These are phyloP conservation scores for Mustelus asterias DNA, from an alignment of 2,113 vertebrate species.

Conservation along the genomic window DNA sequence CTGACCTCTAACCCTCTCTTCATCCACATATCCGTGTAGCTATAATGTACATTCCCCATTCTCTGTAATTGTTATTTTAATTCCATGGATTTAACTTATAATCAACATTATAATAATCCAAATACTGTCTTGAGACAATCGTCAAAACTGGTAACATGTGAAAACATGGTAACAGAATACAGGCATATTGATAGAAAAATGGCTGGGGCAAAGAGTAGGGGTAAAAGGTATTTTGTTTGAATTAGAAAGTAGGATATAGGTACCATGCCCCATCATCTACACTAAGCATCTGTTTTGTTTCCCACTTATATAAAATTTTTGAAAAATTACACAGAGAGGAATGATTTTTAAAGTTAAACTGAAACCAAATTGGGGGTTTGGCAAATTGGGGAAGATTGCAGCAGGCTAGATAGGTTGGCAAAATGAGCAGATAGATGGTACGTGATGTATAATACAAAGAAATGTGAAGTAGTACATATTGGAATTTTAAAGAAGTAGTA, in stretches of 20 bases:
- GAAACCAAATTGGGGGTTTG: too few relatives aligned
- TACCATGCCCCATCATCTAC: not conserved
- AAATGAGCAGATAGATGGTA: too few relatives aligned
- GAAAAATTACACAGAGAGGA: too few relatives aligned
- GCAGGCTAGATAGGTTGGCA: too few relatives aligned
- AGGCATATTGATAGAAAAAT: not conserved
- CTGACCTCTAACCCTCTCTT: not conserved
- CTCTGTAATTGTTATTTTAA: not conserved
- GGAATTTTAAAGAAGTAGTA: too few relatives aligned
- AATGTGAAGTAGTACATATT: too few relatives aligned
- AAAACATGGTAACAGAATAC: too few relatives aligned
- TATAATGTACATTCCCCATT: not conserved
- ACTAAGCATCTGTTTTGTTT: too few relatives aligned
- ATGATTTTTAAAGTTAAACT: too few relatives aligned
- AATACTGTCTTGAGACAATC: not conserved
- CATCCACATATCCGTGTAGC: not conserved
- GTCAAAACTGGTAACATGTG: not conserved
- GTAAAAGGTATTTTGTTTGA: not conserved
- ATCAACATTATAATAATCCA: not conserved
- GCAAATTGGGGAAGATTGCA: too few relatives aligned
- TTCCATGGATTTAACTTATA: not conserved
- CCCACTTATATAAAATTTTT: too few relatives aligned
- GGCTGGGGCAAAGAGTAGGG: not conserved
- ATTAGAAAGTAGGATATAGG: not conserved
- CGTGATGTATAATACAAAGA: too few relatives aligned